Base-by-base conservation (phyloP, 2,888 invertebrate species). In the Tetanocera ferruginea region DNA sequence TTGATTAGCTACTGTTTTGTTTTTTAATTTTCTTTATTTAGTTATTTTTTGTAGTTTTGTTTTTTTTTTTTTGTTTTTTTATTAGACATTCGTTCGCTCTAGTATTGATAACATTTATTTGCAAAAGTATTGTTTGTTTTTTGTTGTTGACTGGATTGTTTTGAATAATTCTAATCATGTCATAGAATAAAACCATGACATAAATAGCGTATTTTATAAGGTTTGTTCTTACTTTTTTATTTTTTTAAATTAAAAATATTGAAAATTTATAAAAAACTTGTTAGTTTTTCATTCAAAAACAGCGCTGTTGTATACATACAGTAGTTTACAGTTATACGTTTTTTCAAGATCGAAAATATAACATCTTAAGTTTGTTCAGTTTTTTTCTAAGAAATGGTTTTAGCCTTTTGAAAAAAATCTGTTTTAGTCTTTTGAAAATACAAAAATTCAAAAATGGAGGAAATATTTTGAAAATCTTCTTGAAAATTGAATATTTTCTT, bases 91-190 rank as follows among this genome's bases (percentile, higher is more conserved):
- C 25, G 25, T 28, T 66, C 14, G 64, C 9, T 28, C 64, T 66
- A 66, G 64, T 66, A 66, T 66, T 25, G 31, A n/a, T 62, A 31
- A 74, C 73, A 74, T 74, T 64, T 37, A 62, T 25, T 72, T 60
- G 37, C 34, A 43, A 72, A 34, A 57, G 67, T 67, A 23, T 34
- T 34, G 64, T 5, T 34, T 28, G 64, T 0, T 17, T 34, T 31
- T 37, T 64, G 28, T 67, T 67, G 25, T 9, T 60, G 28, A 43
- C 11, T 31, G 34, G 34, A 67, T 67, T 37, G 31, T 67, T 19
- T 23, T 43, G 43, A n/a, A 23, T 19, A 31, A 28, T 69, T 49
- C 51, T 25, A 49, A 28, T 51, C 25, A 28, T 69, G 49, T 28
- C 43, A 51, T 51, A 17, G 25, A 69, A 31, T 67, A 23, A 49